Evolutionary conservation across 1,140 invertebrate genomes (phyloP).

Genomic region (fruit fly (Drosophila melanogaster)): Release_6_plus_ISO1_MT NT_037436.4:9781501-9782000

Average conservation of each 20-base stretch:
- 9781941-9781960: constrained; percentile 1
- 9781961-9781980: constrained; percentile 41
- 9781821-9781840: constrained; percentile 57
- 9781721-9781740: constrained; percentile 58
- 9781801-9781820: constrained; percentile 66
- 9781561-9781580: constrained; percentile 41
- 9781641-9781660: constrained; percentile 38
- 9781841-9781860: constrained; percentile 35
- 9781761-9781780: constrained; percentile 56
- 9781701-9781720: constrained; percentile 81
- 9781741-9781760: constrained; percentile 43
- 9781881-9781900: constrained; percentile 82
- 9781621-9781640: constrained; percentile 33
- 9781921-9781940: constrained; percentile 14
- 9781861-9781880: constrained; percentile 66
- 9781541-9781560: constrained; percentile 50
- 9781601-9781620: constrained; percentile 46
- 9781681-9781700: constrained; percentile 33
- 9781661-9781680: constrained; percentile 36
- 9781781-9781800: constrained; percentile 80
- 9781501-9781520: constrained; percentile 78
- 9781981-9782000: background rate
- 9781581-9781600: constrained; percentile 47
- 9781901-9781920: constrained; percentile 71
- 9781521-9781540: constrained; percentile 65